Percentiles rank a stretch among this genome's conserved stretches.
Evolutionary conservation across 2,113 vertebrate species (phyloP).

Genomic region (Cephalopholis sonnerati): DNA sequence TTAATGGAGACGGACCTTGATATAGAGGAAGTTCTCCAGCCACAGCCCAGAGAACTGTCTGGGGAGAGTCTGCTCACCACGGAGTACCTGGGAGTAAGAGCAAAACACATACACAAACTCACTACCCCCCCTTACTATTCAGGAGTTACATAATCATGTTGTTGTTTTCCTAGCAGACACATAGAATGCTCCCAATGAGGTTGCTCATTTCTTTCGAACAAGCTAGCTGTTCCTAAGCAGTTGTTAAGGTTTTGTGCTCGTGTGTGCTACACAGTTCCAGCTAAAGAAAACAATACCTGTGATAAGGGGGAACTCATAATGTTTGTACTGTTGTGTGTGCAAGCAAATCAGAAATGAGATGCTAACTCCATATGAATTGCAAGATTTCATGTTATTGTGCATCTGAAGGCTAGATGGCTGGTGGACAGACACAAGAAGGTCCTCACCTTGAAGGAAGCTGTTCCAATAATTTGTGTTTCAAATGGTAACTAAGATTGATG

Average conservation of each 20-base stretch:
- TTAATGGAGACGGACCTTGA: conserved; percentile 92
- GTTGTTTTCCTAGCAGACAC: background rate
- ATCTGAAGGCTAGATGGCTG: background rate
- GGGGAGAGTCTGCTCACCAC: conserved; percentile 96
- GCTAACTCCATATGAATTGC: background rate
- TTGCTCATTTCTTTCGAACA: background rate
- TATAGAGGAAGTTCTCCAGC: conserved; percentile 91
- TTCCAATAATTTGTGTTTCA: background rate
- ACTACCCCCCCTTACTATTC: background rate
- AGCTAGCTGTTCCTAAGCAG: background rate
- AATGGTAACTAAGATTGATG: background rate
- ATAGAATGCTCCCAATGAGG: background rate
- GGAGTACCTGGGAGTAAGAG: conserved; percentile 94
- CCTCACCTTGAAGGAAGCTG: background rate
- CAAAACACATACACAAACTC: background rate
- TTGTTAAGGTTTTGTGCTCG: background rate
- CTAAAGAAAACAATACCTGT: background rate
- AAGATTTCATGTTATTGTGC: background rate
- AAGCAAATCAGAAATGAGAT: background rate
- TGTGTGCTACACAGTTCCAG: background rate
- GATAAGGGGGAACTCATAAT: background rate
- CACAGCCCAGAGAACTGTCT: conserved; percentile 90
- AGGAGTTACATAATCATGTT: background rate
- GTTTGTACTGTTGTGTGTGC: background rate
- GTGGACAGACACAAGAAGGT: background rate